Evolutionary conservation across 2,797 vertebrate genomes (phyloP), one percentile per base, ranked within the genome.

Genomic region (Clamator glandarius): DNA sequence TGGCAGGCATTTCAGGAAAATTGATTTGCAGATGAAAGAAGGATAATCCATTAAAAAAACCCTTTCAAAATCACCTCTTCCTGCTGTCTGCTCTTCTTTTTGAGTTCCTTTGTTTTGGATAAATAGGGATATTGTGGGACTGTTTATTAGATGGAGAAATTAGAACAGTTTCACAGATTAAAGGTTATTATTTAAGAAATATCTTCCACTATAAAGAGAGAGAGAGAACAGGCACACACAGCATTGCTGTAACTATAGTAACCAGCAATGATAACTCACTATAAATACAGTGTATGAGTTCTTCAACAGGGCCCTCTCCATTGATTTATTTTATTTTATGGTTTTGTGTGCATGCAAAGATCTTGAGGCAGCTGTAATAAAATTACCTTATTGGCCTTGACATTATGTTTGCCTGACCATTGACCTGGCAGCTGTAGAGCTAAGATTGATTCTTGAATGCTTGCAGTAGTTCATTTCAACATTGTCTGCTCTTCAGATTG

Each of bases 181-280:
- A 92, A 83, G 75, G 55, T 84, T 87, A 92, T 84, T 84, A 74
- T 91, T 95, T 87, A 84, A 64, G 55, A 96, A 97, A 91, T 95
- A 84, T 83, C 88, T 96, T 87, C 88, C 87, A 44, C 91, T 76
- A 28, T 61, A 84, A 89, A 87, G 92, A 41, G 69, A 89, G 41
- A 51, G 90, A 79, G 66, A 48, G 95, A 90, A 58, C 68, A 93
- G 91, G 76, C 95, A 94, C 72, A 80, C 68, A 51, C 70, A 80
- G 87, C 82, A 90, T 90, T 84, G 68, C 92, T 89, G 94, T 97
- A 93, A 52, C 96, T 96, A 96, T 96, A 96, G 96, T 77, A 96
- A 97, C 96, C 87, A 95, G 92, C 92, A 83, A 41, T 6, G 77
- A 92, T 90, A 93, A 95, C 89, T 96, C 87, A 79, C 90, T 94